phyloP scores from a whole-genome alignment of 2,888 invertebrate genomes.

The Iphiclides podalirius region DNA sequence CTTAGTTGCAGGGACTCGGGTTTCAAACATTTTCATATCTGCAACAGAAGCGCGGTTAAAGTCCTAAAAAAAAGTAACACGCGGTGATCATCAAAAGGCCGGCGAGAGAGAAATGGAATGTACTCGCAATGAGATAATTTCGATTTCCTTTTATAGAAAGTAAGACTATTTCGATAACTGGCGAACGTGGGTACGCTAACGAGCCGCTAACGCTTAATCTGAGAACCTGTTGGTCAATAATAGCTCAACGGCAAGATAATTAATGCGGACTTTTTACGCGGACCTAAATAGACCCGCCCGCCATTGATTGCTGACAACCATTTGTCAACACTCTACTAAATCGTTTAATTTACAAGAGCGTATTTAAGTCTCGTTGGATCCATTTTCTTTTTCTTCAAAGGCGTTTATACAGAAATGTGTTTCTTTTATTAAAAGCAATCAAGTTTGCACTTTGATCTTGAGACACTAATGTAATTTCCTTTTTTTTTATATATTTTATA shows the following conservation, averaged over 20 bases:
- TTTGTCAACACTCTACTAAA: slow-evolving; percentile 28
- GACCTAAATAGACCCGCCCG: slow-evolving; percentile 34
- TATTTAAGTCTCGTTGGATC: slow-evolving; percentile 12
- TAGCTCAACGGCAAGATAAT: slow-evolving; percentile 34
- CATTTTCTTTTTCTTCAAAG: no score
- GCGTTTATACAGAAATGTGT: no score
- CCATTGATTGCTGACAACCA: slow-evolving; percentile 26
- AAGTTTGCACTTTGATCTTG: no score
- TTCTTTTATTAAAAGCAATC: no score
- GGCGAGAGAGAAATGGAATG: slow-evolving; percentile 74
- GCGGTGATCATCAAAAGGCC: slow-evolving; percentile 69
- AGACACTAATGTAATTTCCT: no score
- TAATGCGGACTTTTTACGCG: slow-evolving; percentile 37
- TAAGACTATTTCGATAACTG: slow-evolving; percentile 67
- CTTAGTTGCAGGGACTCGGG: no score
- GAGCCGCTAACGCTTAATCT: slow-evolving; percentile 43
- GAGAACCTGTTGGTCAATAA: slow-evolving; percentile 48
- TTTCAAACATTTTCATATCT: no score
- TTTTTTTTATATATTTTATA: no score
- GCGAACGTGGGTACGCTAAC: slow-evolving; percentile 51
- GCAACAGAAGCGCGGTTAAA: slow-evolving; percentile 50
- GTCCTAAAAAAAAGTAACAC: slow-evolving; percentile 27
- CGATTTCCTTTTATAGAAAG: slow-evolving; percentile 80
- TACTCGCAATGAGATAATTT: slow-evolving; percentile 71
- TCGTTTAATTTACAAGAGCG: slow-evolving; percentile 1